Base-by-base conservation (phyloP, 1,140 invertebrate species). In the Drosophila pachea region DNA sequence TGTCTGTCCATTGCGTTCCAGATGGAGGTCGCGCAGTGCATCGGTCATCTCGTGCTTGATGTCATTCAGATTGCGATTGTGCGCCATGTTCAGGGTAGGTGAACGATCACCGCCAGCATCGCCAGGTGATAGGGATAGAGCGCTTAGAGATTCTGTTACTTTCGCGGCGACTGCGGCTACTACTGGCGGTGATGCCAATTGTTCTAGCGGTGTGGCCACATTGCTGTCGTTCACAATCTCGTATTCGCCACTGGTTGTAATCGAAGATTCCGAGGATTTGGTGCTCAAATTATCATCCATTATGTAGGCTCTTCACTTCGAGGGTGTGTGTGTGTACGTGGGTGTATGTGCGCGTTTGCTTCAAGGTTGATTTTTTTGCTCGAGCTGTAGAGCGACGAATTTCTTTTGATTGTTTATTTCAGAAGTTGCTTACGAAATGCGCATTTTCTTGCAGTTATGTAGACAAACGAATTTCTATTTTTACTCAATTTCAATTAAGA, bases 221-320 rank as follows among this genome's bases (percentile, higher is more conserved):
- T 77, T 87, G 42, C 72, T 88, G 47, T 88, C 90, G 61, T 91
- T 91, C 32, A 96, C 92, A 89, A 96, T 94, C 90, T 96, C 95
- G 90, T 95, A 96, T 87, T 96, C 95, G 67, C 96, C 95, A 87
- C 94, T 95, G 40, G 94, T 95, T 53, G 94, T 93, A 84, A 94
- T 91, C 68, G 95, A 96, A 32, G 87, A 88, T 91, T 96, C 95
- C 89, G 94, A 93, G 63, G 95, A 96, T 91, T 94, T 94, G 54
- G 93, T 92, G 89, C 94, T 94, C 76, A 93, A 89, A 90, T 93
- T 94, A 92, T 94, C 94, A 92, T 95, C 94, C 94, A 95, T 95
- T 91, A n/a, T 76, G 36, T 32, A 50, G 29, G 35, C 32, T 31
- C 49, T 59, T 48, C 14, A 12, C 4, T 22, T 9, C 54, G 32